Percentiles rank a stretch among this genome's conserved stretches.
Conservation (phyloP, 1,140 invertebrate genomes). For the Thrips palmi region DNA sequence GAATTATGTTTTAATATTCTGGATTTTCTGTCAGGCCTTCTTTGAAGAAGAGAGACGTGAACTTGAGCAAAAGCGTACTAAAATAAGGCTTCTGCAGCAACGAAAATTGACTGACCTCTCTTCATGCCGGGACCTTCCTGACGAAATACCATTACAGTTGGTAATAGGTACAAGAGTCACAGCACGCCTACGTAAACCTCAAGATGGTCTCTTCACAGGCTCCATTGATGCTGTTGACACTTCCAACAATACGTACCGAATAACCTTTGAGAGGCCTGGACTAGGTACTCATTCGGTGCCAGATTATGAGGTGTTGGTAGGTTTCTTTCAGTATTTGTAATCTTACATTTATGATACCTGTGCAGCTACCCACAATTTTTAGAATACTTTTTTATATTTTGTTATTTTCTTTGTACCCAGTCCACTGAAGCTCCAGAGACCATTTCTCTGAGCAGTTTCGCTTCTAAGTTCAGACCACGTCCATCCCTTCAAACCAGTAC, state of each 20-base stretch:
- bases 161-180: slow-evolving; percentile 94
- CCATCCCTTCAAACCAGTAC: slow-evolving; percentile 17
- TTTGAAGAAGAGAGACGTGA: slow-evolving; percentile 87
- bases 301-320: slow-evolving; percentile 83
- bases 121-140: slow-evolving; percentile 77
- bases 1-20: slow-evolving; percentile 2
- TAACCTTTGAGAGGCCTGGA: slow-evolving; percentile 86
- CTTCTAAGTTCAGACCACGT: slow-evolving; percentile 59
- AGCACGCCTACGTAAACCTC: slow-evolving; percentile 72
- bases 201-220: slow-evolving; percentile 93
- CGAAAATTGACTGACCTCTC: slow-evolving; percentile 67
- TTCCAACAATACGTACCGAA: slow-evolving; percentile 90
- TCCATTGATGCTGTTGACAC: slow-evolving; percentile 95
- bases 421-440: slow-evolving; percentile 84
- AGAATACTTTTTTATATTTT: background rate
- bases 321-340: slow-evolving; percentile 9
- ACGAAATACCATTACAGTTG: slow-evolving; percentile 88
- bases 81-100: slow-evolving; percentile 88
- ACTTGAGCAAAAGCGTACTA: slow-evolving; percentile 72
- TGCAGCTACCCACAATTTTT: background rate
- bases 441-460: slow-evolving; percentile 69
- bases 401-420: slow-evolving; percentile 19
- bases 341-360: slow-evolving; percentile 1
- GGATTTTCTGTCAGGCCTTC: slow-evolving; percentile 43
- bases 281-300: slow-evolving; percentile 91